Evolutionary conservation across 1,140 invertebrate genomes (phyloP).

Genomic region (Orchesella cincta): DNA sequence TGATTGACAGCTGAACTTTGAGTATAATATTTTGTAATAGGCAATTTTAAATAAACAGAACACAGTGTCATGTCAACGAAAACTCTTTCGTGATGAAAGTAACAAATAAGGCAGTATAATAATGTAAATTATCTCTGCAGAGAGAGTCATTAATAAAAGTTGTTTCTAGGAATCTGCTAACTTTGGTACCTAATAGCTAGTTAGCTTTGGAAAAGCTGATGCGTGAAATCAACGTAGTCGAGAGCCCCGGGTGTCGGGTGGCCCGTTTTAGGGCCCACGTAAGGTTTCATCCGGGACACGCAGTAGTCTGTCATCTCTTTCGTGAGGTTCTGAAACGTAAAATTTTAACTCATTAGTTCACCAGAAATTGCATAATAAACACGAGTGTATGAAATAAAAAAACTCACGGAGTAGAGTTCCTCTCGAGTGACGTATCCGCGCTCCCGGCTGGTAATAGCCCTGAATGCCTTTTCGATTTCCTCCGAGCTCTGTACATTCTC

Average conservation of each 20-base stretch:
- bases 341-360: neutral
- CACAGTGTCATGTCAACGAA: too few species aligned
- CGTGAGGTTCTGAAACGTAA: conserved; percentile 90
- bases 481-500: conserved; percentile 99
- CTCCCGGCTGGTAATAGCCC: conserved; percentile 94
- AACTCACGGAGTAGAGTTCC: conserved; percentile 93
- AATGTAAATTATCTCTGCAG: too few species aligned
- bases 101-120: too few species aligned
- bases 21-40: too few species aligned
- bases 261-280: conserved; percentile 90
- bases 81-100: too few species aligned
- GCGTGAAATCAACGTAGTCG: conserved; percentile 98
- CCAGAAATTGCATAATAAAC: neutral
- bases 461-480: conserved; percentile 99
- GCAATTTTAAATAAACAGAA: too few species aligned
- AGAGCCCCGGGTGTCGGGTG: conserved; percentile 88
- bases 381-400: conserved; percentile 10
- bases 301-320: conserved; percentile 99
- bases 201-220: conserved; percentile 95
- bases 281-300: conserved; percentile 95
- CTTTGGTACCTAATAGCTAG: too few species aligned
- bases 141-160: too few species aligned
- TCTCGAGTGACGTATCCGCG: conserved; percentile 97
- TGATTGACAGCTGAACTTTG: too few species aligned
- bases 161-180: too few species aligned